Base-by-base conservation (phyloP, 2,113 vertebrate species). In the Heloderma charlesbogerti region DNA sequence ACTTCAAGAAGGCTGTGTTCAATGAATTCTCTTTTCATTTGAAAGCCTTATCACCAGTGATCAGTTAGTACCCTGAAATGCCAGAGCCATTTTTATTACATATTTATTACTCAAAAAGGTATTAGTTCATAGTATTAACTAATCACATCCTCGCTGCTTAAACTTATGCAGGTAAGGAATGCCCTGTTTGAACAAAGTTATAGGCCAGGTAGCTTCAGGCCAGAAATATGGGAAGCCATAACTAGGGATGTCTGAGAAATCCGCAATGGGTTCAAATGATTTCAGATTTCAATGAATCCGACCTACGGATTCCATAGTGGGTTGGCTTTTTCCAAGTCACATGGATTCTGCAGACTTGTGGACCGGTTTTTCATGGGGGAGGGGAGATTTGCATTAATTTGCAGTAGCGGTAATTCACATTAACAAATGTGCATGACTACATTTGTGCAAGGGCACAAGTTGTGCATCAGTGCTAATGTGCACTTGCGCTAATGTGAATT, bases 1-100 rank as follows among this genome's bases (percentile, higher is more conserved):
- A 86, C n/a, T 20, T 92, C 89, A 95, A 63, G 31, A 57, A 93
- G 69, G 79, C 93, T 87, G 90, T 90, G 82, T n/a, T 88, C n/a
- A 90, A 57, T n/a, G 15, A 95, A 92, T 87, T 88, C 48, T 13
- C 43, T 69, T 84, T 92, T 88, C 34, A 69, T 93, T 88, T 94
- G 86, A 94, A 92, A 95, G 3, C 8, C 20, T 93, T 40, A 82
- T 20, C 0, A 0, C 22, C 67, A 37, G 43, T 74, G 34, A 88
- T 89, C 77, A 79, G 60, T 60, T 80, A 90, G 54, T 18, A 91
- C 8, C 0, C 2, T 6, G 6, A 90, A 94, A 91, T 91, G 29
- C 8, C 34, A 66, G 3, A 51, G 8, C 48, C 43, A 88, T 31
- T 88, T 88, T 89, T 29, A n/a, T 86, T 91, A 84, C 87, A 67